A percentile compares a stretch with the other conserved stretches of the same genome.
Conservation (phyloP, 2,888 invertebrate species). For the Cyrtodaria siliqua region DNA sequence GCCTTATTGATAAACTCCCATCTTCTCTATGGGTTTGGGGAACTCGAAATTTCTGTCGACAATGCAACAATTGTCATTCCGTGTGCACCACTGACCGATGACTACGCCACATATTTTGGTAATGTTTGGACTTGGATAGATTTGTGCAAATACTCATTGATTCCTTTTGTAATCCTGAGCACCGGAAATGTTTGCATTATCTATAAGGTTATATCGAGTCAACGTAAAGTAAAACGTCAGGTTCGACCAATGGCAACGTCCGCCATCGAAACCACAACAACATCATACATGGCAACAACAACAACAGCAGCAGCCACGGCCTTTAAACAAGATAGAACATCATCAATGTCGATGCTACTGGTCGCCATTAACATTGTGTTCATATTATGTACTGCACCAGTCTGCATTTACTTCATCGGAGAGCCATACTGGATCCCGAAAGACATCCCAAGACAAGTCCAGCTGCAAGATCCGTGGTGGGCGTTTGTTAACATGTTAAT, state of each 20-base stretch:
- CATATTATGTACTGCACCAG: slow-evolving; percentile 67
- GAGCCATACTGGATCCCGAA: slow-evolving; percentile 56
- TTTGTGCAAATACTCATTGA: slow-evolving; percentile 68
- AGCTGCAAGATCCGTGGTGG: slow-evolving; percentile 55
- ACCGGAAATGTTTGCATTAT: slow-evolving; percentile 76
- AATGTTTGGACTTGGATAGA: slow-evolving; percentile 58
- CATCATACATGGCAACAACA: slow-evolving; percentile 66
- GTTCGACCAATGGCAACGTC: slow-evolving; percentile 9
- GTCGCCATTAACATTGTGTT: slow-evolving; percentile 68
- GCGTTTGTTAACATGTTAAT: too few species aligned
- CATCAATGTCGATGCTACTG: slow-evolving; percentile 70
- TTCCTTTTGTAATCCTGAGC: slow-evolving; percentile 73
- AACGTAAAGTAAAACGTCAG: slow-evolving; percentile 21
- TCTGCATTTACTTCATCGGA: slow-evolving; percentile 65
- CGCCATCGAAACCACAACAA: slow-evolving; percentile 10
- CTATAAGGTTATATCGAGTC: slow-evolving; percentile 44
- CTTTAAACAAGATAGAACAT: slow-evolving; percentile 27
- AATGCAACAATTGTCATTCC: slow-evolving; percentile 28
- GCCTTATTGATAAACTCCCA: slow-evolving; percentile 69
- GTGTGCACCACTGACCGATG: slow-evolving; percentile 41
- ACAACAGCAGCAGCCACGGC: neutral
- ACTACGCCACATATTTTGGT: slow-evolving; percentile 54
- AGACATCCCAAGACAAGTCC: slow-evolving; percentile 33
- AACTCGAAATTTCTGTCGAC: slow-evolving; percentile 13
- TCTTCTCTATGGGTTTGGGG: slow-evolving; percentile 64